Base-by-base conservation (phyloP, 2,888 invertebrate genomes). In the Oscheius myriophilus region DNA sequence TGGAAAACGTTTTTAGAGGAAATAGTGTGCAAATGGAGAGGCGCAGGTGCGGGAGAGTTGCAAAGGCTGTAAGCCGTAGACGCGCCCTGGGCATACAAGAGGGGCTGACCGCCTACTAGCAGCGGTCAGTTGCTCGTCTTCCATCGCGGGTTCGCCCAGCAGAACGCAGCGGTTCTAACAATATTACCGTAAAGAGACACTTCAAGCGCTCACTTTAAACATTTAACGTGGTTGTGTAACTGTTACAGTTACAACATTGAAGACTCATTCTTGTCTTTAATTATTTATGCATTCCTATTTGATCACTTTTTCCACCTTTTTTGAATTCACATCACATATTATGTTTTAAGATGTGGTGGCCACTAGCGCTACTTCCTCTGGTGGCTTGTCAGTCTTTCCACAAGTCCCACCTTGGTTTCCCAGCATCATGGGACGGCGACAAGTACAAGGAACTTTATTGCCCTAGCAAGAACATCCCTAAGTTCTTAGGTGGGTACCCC, bases 341-440 rank as follows among this genome's bases (percentile, higher is more conserved):
- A 12, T 25, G 14, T 54, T 54, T 54, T 25, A 21, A 39, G 41
- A 63, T 54, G 54, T 49, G 63, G 54, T 65, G 65, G 65, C 16
- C 53, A 25, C 45, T 42, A 9, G 21, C 45, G 16, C 12, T 63
- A 12, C 45, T 68, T 7, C 62, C 62, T 6, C 39, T 63, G 18
- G 68, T 43, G 25, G 39, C 55, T 1, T 42, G 55, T 12, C 78
- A 76, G 68, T 71, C 72, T 6, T 78, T 76, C 55, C 67, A 72
- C 52, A 72, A 79, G 59, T 73, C 78, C 11, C 76, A 78, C 59
- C 73, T 82, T 14, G 84, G 84, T 9, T 85, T 85, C 57, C 85
- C 85, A 7, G 85, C 84, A 55, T 77, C 82, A 21, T 85, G 85
- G 85, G 84, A 85, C 72, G 85, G 85, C n/a, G 85, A 85, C 69